Evolutionary conservation across 2,888 invertebrate genomes (phyloP), one percentile per base, ranked within the genome.

Genomic region (Lasius platythorax): DNA sequence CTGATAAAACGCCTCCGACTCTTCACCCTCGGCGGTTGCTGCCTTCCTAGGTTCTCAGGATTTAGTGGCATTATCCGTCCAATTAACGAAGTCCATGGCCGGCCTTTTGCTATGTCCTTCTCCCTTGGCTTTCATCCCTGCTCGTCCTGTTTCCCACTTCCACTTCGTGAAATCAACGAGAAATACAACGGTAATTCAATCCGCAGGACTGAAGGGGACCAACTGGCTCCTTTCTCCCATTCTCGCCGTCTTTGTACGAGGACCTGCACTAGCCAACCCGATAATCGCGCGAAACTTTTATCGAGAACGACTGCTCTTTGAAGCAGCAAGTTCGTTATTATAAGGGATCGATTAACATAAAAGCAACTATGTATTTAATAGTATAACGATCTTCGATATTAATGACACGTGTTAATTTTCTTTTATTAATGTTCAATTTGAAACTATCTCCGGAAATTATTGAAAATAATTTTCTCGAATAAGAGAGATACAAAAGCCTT

Each of bases 51-150:
- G 86, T 89, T 85, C 87, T 85, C 87, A 67, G 90, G 92, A 91
- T 92, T 92, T 92, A 90, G 90, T 89, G 88, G 91, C 90, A 92
- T 93, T 92, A 91, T 92, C 90, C 92, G 91, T 91, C 90, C 92
- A 92, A 93, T 93, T 93, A 93, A 91, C 92, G 92, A 84, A 68
- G 85, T 85, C 87, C 58, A 87, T 66, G 28, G 43, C 15, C 64
- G 64, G 53, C 46, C 83, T 63, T 73, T 87, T 70, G 56, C 76
- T 66, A 61, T 76, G 64, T 40, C 61, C 46, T 83, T 83, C 75
- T 18, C 40, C 46, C 37, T n/a, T 50, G 30, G 53, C 56, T 46
- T 63, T 12, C 23, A 30, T 28, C 70, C 40, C 63, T 43, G 15
- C 30, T 58, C 61, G 75, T 61, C 64, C 82, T 63, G 18, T 64